A percentile compares a stretch with the other conserved stretches of the same genome.
These are phyloP conservation scores for Fistularia commersonii DNA, from an alignment of 2,797 vertebrate species.

Conservation along the genomic window DNA sequence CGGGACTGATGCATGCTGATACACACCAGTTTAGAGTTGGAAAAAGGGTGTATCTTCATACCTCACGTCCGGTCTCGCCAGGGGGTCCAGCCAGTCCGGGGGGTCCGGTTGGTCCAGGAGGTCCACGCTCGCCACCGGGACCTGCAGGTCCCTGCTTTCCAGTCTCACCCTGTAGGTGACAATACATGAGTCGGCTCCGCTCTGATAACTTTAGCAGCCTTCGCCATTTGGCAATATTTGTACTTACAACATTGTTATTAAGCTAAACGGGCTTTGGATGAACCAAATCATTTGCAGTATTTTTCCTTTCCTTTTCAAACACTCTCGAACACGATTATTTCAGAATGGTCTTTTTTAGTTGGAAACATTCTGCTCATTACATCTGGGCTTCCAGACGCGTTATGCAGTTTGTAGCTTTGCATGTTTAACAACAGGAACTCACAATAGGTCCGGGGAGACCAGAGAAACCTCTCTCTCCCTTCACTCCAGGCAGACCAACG, in stretches of 20 bases:
- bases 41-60: conserved; percentile 42
- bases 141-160: conserved; percentile 90
- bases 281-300: too few species aligned
- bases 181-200: conserved; percentile 4
- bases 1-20: neutral
- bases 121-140: conserved; percentile 88
- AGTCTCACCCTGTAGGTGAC: conserved; percentile 80
- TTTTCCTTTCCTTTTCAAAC: too few species aligned
- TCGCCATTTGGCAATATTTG: neutral
- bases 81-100: conserved; percentile 87
- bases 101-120: conserved; percentile 91
- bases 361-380: neutral
- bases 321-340: too few species aligned
- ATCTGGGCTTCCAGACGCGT: neutral
- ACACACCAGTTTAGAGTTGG: neutral
- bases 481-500: conserved; percentile 90
- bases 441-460: conserved; percentile 86
- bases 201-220: neutral
- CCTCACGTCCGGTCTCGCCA: conserved; percentile 96
- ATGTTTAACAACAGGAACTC: conserved; percentile 59
- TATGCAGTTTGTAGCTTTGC: neutral
- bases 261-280: too few species aligned
- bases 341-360: neutral
- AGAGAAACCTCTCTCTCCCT: conserved; percentile 94
- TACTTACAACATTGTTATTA: too few species aligned